phyloP scores from a whole-genome alignment of 2,113 vertebrate species.

The Gobio gobio region DNA sequence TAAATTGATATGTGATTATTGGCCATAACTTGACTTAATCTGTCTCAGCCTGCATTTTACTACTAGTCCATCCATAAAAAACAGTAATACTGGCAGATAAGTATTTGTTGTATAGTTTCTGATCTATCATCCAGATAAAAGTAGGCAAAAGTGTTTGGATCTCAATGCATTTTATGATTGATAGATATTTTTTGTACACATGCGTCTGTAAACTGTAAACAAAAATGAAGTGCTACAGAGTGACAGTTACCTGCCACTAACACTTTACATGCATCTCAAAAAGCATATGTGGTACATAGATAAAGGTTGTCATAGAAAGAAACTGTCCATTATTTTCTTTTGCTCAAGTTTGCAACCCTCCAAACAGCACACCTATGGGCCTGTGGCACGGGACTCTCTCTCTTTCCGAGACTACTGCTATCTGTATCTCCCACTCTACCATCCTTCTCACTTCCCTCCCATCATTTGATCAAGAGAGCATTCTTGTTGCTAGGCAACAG shows the following conservation, averaged over 20 bases:
- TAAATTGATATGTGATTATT: background rate
- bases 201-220: no score
- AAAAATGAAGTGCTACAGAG: no score
- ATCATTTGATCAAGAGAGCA: conserved; percentile 60
- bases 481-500: conserved; percentile 78
- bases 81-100: background rate
- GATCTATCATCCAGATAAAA: background rate
- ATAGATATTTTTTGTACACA: no score
- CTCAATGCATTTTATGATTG: background rate
- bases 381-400: conserved; percentile 11
- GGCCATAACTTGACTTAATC: background rate
- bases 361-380: background rate
- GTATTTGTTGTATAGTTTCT: background rate
- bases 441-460: conserved; percentile 29
- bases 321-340: background rate
- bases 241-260: background rate
- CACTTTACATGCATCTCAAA: background rate
- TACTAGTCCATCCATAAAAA: background rate
- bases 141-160: background rate
- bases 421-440: conserved; percentile 38
- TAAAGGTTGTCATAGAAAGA: background rate
- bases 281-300: background rate
- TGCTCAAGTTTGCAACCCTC: background rate
- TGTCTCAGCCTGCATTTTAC: background rate
- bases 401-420: conserved; percentile 18